Evolutionary conservation across 2,797 vertebrate species (phyloP).

Genomic region (Thaleichthys pacificus): DNA sequence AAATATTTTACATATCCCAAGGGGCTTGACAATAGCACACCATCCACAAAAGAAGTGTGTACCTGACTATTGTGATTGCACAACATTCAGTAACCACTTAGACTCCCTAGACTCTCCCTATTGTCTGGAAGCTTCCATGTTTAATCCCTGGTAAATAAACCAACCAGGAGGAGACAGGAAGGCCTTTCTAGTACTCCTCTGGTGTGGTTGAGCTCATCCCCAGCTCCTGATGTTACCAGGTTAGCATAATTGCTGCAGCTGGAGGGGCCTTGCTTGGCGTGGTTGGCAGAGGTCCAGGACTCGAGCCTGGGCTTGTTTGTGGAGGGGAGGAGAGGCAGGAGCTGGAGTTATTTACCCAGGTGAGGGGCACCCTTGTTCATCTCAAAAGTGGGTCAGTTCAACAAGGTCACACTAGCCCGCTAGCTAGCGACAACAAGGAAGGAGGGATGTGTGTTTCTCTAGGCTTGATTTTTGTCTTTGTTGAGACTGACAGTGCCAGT

Average conservation of each 20-base stretch:
- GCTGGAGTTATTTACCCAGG: constrained; percentile 31
- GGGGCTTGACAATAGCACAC: no score
- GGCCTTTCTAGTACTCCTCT: no score
- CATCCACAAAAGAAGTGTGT: not conserved
- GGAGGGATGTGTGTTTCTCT: no score
- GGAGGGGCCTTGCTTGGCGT: constrained; percentile 4
- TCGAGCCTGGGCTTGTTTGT: constrained; percentile 34
- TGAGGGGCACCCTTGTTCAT: constrained; percentile 9
- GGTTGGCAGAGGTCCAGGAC: constrained; percentile 30
- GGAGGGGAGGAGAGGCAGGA: constrained; percentile 20
- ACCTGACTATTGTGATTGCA: not conserved
- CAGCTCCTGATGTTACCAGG: not conserved
- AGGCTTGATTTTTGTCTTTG: not conserved
- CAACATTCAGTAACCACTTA: not conserved
- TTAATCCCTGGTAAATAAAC: not conserved
- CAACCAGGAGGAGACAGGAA: not conserved
- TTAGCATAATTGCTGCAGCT: no score
- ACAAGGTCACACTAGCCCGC: constrained; percentile 35
- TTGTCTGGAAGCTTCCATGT: not conserved
- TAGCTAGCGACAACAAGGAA: no score
- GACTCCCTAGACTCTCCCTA: not conserved
- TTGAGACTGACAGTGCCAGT: not conserved
- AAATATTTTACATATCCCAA: not conserved
- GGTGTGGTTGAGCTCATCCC: not conserved
- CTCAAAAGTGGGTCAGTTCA: constrained; percentile 56